Conservation (phyloP, 2,113 vertebrate genomes). For the Triplophysa dalaica region DNA sequence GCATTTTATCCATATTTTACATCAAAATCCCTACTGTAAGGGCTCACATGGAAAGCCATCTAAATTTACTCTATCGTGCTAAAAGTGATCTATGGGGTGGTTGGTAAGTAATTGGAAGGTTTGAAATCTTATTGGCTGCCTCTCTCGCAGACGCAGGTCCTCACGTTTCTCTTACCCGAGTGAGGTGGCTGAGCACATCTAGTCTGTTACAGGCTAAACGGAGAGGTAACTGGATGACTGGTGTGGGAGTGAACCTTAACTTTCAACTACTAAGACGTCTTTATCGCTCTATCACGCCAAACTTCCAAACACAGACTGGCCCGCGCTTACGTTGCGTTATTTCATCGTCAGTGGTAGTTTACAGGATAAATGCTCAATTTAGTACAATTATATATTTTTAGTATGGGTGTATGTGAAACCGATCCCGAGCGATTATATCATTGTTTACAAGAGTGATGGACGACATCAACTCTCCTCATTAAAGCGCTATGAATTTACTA, state of each 20-base stretch:
- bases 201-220: conserved; percentile 75
- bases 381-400: not conserved
- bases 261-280: conserved; percentile 20
- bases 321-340: not conserved
- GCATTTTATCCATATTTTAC: not conserved
- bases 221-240: conserved; percentile 69
- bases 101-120: conserved; percentile 43
- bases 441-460: not conserved
- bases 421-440: not conserved
- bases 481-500: not conserved
- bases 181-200: conserved; percentile 78
- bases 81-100: not conserved
- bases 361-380: conserved; percentile 3
- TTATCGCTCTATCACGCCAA: conserved; percentile 4
- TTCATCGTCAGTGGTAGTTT: conserved; percentile 21
- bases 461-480: not conserved
- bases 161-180: conserved; percentile 69
- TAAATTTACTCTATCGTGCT: not conserved
- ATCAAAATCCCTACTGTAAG: not conserved
- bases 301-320: conserved; percentile 26
- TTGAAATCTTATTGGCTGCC: conserved; percentile 62
- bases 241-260: conserved; percentile 48
- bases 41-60: not conserved
- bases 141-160: conserved; percentile 74
- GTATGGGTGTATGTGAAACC: not conserved